Conservation (phyloP, 2,113 vertebrate genomes). For the Suncus etruscus region DNA sequence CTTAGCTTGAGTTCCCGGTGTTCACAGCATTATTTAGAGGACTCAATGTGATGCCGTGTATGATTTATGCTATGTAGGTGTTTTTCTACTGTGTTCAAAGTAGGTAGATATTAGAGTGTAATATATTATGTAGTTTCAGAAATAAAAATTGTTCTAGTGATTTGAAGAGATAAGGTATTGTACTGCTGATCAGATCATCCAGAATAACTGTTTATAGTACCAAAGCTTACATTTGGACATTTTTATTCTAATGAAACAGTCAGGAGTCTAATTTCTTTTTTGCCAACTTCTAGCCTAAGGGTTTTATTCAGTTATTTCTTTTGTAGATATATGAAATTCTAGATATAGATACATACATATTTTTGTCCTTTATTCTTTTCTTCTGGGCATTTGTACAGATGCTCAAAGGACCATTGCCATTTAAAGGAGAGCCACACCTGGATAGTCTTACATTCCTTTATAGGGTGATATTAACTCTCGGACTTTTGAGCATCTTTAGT, state of each 20-base stretch:
- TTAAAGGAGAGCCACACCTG: background rate
- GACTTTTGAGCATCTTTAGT: background rate
- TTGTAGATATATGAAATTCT: background rate
- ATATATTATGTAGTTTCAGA: conserved; percentile 73
- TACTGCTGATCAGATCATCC: conserved; percentile 68
- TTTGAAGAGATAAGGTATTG: conserved; percentile 73
- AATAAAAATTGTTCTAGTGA: conserved; percentile 61
- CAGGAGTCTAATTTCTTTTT: conserved; percentile 55
- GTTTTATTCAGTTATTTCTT: background rate
- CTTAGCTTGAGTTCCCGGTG: conserved; percentile 41
- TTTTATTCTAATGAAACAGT: conserved; percentile 70
- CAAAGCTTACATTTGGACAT: conserved; percentile 56
- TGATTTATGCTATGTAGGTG: conserved; percentile 82
- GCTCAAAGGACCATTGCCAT: background rate
- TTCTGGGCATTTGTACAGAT: background rate
- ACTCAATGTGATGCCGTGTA: conserved; percentile 78
- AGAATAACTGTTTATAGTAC: conserved; percentile 56
- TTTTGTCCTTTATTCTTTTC: background rate
- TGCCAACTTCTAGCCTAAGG: background rate
- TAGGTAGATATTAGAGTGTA: conserved; percentile 74
- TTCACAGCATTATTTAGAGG: conserved; percentile 82
- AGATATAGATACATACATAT: background rate
- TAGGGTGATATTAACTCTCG: conserved; percentile 7
- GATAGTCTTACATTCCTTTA: background rate
- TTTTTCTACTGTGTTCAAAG: conserved; percentile 77